These are phyloP conservation scores for Tenodera sinensis DNA, from an alignment of 2,888 invertebrate genomes.

Conservation along the genomic window DNA sequence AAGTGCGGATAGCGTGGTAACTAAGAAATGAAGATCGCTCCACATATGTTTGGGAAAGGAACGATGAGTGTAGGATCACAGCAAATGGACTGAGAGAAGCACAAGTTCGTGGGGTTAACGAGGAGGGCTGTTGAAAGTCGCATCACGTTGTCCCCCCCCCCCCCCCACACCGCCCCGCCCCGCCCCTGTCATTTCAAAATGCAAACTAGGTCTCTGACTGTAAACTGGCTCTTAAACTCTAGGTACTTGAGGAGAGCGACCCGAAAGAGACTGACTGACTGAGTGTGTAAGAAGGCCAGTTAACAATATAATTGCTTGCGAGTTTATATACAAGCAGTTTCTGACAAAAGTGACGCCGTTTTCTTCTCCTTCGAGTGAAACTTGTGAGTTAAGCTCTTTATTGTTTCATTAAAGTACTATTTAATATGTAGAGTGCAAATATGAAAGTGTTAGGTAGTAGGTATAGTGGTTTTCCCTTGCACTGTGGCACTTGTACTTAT, in stretches of 20 bases:
- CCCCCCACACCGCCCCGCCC: too few relatives aligned
- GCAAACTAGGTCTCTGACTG: slow-evolving; percentile 26
- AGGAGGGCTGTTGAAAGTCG: neutral
- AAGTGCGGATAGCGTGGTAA: too few relatives aligned
- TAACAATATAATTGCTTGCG: neutral
- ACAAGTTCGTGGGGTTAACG: neutral
- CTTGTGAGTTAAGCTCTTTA: too few relatives aligned
- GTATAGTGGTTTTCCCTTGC: too few relatives aligned
- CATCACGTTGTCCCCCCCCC: neutral
- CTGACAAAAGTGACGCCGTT: neutral
- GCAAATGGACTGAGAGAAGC: neutral
- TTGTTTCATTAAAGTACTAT: too few relatives aligned
- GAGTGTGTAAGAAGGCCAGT: neutral
- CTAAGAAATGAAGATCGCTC: too few relatives aligned
- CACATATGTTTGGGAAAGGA: neutral
- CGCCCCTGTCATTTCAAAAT: slow-evolving; percentile 14
- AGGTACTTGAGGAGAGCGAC: neutral
- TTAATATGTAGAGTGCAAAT: too few relatives aligned
- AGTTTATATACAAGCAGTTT: neutral
- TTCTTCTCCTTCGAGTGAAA: too few relatives aligned
- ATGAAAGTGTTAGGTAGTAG: too few relatives aligned
- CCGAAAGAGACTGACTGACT: neutral
- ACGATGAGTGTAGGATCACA: neutral
- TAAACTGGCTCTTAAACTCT: slow-evolving; percentile 23
- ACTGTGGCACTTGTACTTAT: too few relatives aligned